These are phyloP conservation scores for Oophaga sylvatica DNA, from an alignment of 2,797 vertebrate genomes.

Conservation along the genomic window DNA sequence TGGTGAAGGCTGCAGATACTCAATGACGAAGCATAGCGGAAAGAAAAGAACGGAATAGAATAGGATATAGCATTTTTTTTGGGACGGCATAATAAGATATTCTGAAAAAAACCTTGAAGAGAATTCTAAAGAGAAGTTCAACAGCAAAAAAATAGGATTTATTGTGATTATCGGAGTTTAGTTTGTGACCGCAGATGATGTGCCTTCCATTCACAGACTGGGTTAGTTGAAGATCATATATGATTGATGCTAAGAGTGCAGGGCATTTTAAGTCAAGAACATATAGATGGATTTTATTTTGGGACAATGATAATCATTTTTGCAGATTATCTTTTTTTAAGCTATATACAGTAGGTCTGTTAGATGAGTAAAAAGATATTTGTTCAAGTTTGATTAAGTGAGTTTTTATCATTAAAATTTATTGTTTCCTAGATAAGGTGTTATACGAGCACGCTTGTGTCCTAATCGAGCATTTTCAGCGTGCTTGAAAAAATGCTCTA, in stretches of 20 bases:
- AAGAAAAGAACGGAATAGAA: not conserved
- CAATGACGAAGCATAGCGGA: not conserved
- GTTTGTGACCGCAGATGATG: not conserved
- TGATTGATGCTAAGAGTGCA: not conserved
- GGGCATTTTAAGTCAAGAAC: not conserved
- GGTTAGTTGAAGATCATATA: not conserved
- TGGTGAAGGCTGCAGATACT: slow-evolving; percentile 16
- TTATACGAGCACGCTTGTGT: too few species aligned
- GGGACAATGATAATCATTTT: not conserved
- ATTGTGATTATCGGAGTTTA: not conserved
- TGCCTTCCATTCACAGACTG: not conserved
- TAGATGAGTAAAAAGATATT: not conserved
- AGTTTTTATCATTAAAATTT: not conserved
- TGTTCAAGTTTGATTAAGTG: not conserved
- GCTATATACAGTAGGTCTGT: not conserved
- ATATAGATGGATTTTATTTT: not conserved
- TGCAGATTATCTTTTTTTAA: not conserved
- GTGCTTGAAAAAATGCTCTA: too few species aligned
- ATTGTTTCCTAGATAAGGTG: not conserved
- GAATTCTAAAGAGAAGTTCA: not conserved
- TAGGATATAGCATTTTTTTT: not conserved
- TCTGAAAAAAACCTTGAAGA: not conserved
- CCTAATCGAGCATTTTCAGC: too few species aligned
- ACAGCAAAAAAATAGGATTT: not conserved
- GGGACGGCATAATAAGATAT: not conserved